phyloP scores from a whole-genome alignment of 2,888 invertebrate genomes.

The Trichacis sp. region DNA sequence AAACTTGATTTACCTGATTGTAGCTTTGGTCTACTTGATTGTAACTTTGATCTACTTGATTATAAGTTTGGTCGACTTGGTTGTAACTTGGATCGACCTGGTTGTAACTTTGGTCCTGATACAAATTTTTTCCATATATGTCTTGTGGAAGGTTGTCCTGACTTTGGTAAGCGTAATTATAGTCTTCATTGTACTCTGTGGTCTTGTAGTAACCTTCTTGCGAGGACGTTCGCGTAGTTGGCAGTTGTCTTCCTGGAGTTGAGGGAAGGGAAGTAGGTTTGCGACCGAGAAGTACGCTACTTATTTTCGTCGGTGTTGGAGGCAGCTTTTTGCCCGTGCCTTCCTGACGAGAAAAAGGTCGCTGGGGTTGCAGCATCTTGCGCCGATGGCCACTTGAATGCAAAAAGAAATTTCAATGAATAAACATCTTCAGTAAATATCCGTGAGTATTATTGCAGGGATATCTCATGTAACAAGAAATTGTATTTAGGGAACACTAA shows the following conservation, averaged over 20 bases:
- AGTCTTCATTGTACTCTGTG: conserved; percentile 76
- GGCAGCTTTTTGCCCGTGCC: conserved; percentile 66
- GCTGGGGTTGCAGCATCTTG: conserved; percentile 58
- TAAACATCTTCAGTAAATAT: too few species aligned
- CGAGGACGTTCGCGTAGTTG: conserved; percentile 62
- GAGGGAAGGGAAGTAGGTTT: conserved; percentile 71
- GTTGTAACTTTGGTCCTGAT: conserved; percentile 43
- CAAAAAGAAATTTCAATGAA: too few species aligned
- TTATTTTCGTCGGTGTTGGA: conserved; percentile 65
- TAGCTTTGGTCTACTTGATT: conserved; percentile 45
- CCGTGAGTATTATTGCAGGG: too few species aligned
- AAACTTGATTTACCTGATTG: conserved; percentile 45
- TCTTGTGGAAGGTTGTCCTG: conserved; percentile 74
- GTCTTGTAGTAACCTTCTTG: conserved; percentile 68
- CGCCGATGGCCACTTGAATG: conserved; percentile 50
- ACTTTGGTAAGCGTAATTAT: conserved; percentile 79
- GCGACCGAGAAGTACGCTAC: conserved; percentile 55
- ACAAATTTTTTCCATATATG: conserved; percentile 45
- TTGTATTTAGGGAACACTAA: too few species aligned
- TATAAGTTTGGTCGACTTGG: conserved; percentile 45
- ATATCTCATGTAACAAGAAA: too few species aligned
- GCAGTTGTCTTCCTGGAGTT: conserved; percentile 72
- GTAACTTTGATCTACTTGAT: conserved; percentile 45
- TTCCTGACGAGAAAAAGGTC: conserved; percentile 60
- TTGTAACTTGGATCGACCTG: conserved; percentile 50